Base-by-base conservation (phyloP, 2,888 invertebrate species). In the Adelphocoris suturalis region DNA sequence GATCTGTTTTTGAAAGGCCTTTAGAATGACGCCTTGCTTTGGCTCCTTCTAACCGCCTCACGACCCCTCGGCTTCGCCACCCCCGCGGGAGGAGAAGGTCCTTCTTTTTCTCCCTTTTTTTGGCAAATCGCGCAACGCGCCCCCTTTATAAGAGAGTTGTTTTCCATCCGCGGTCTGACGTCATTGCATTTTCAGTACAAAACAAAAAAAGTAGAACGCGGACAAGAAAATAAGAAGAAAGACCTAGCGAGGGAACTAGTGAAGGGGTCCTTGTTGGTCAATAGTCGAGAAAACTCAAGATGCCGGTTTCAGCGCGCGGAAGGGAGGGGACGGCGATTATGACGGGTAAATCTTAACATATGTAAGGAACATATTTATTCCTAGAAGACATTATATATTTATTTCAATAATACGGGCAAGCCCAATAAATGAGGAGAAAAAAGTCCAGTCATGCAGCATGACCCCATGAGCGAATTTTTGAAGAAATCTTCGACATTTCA, bases 141-240 rank as follows among this genome's bases (percentile, higher is more conserved):
- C 27, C 55, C 85, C 85, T 85, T 84, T 52, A 55, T 85, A 57
- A 61, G 78, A 85, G 55, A 19, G 85, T 85, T 85, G 85, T 85
- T 85, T 85, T 85, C 85, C 85, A 55, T 85, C 61, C 61, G 37
- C 61, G 61, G 57, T 48, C 85, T 85, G 85, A 85, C 85, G 85
- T 85, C 85, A 85, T 85, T 61, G 55, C 85, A 85, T 37, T 57
- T 61, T 78, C 78, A 78, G 78, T 78, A 78, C 37, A 37, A 37
- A 27, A 76, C 19, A 76, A 76, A 61, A 61, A 61, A 68, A 78
- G 78, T 46, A 46, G 78, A 78, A 78, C 46, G n/a, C 78, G 78
- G n/a, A 47, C 47, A 78, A 78, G 37, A 46, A 78, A 78, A n/a
- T 37, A 46, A 28, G 46, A 78, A 46, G n/a, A 16, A 78, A 78